Evolutionary conservation across 1,140 invertebrate species (phyloP).

Genomic region (Polypedilum vanderplanki): DNA sequence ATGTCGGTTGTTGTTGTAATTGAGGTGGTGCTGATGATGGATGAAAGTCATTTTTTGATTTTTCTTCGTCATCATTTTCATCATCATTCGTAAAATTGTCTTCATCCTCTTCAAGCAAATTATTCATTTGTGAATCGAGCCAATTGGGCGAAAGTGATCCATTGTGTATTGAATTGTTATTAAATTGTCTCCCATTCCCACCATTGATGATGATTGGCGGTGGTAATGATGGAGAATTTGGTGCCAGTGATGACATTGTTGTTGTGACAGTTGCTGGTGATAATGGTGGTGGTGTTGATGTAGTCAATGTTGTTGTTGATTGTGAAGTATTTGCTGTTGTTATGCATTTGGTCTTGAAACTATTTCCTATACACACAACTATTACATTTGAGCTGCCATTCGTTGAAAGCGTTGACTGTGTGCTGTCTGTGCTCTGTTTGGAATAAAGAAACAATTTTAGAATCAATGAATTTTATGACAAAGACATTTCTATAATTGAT

Average conservation of each 20-base stretch:
- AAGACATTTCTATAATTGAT: no score
- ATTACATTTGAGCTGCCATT: conserved; percentile 23
- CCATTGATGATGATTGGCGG: neutral
- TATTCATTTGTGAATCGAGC: neutral
- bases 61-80: neutral
- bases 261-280: neutral
- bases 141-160: neutral
- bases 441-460: no score
- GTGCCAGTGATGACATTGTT: neutral
- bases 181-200: no score
- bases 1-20: neutral
- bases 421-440: conserved; percentile 6
- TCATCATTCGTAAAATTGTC: neutral
- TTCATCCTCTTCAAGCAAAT: conserved; percentile 10
- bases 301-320: neutral
- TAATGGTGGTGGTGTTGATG: neutral
- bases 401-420: conserved; percentile 2
- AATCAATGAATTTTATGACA: no score
- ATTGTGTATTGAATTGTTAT: no score
- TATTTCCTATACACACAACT: conserved; percentile 11
- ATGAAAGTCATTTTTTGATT: neutral
- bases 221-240: neutral
- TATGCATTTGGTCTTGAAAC: neutral
- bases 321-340: conserved; percentile 7
- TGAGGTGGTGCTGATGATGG: neutral